Percentiles rank a stretch among this genome's conserved stretches.
These are phyloP conservation scores for Agriopis aurantiaria DNA, from an alignment of 2,888 invertebrate genomes.

Conservation along the genomic window DNA sequence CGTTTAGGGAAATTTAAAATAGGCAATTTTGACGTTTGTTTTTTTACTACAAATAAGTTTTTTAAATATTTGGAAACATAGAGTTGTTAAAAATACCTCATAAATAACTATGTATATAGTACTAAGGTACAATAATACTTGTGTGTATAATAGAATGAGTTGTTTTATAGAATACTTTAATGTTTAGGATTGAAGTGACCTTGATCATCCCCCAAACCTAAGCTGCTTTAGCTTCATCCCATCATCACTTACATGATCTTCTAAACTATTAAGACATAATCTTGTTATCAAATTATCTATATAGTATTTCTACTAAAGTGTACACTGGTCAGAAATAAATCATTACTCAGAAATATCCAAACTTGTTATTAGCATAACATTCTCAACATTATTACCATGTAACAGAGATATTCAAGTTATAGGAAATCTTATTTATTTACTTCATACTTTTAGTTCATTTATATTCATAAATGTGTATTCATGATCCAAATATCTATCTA, in stretches of 20 bases:
- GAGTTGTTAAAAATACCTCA: constrained; percentile 77
- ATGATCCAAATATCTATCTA: neutral
- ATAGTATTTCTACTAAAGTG: constrained; percentile 1
- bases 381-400: neutral
- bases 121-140: constrained; percentile 57
- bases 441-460: neutral
- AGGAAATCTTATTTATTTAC: neutral
- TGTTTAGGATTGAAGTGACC: constrained; percentile 84
- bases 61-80: constrained; percentile 54
- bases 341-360: neutral
- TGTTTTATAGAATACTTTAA: constrained; percentile 75
- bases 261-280: constrained; percentile 51
- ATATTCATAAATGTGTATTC: neutral
- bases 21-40: constrained; percentile 63
- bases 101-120: constrained; percentile 64
- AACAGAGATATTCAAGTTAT: neutral
- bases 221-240: constrained; percentile 78
- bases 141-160: constrained; percentile 65
- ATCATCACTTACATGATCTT: constrained; percentile 61
- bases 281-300: constrained; percentile 27
- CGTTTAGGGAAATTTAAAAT: constrained; percentile 72
- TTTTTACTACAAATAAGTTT: constrained; percentile 59
- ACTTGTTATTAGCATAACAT: neutral
- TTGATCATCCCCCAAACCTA: constrained; percentile 80
- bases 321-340: constrained; percentile 7